Base-by-base conservation (phyloP, 2,797 vertebrate genomes). In the Eulemur mongoz region DNA sequence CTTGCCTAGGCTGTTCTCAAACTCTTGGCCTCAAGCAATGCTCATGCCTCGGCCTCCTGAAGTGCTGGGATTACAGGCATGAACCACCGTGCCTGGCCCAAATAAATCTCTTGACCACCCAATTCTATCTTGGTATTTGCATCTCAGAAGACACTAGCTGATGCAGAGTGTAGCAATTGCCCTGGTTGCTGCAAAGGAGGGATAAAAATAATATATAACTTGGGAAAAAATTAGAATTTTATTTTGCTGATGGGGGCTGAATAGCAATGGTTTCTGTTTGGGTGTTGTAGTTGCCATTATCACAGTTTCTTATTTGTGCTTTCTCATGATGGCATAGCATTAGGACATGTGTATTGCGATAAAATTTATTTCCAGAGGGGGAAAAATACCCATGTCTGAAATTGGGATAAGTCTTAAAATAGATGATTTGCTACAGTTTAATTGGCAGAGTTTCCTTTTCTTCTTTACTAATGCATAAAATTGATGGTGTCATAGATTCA, bases 391-490 rank as follows among this genome's bases (percentile, higher is more conserved):
- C n/a, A 20, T 22, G 23, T 88, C 67, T 94, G 67, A 89, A 81
- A 81, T 80, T 91, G 38, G 54, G 18, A 32, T 59, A 35, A 23
- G 9, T 86, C 30, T 73, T 83, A 61, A 94, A 92, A 94, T 67
- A 54, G 38, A 50, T 59, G n/a, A 89, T 48, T 80, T 84, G n/a
- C 27, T 61, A 73, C 22, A 54, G 15, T 78, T 87, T 75, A 81
- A 65, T 86, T 80, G n/a, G 35, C 11, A 83, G 43, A 3, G 2
- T 8, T 30, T 93, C 50, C 78, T 80, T 81, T 72, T 57, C n/a
- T 83, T 84, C 73, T 79, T 93, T 83, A 20, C 12, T 70, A 38
- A 70, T 91, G 32, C 15, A 82, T 83, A 61, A 95, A 89, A 73
- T 2, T 89, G 57, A 43, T 76, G 35, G 40, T 89, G 20, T 78